phyloP scores from a whole-genome alignment of 2,797 vertebrate species.

The Aselliscus stoliczkanus region DNA sequence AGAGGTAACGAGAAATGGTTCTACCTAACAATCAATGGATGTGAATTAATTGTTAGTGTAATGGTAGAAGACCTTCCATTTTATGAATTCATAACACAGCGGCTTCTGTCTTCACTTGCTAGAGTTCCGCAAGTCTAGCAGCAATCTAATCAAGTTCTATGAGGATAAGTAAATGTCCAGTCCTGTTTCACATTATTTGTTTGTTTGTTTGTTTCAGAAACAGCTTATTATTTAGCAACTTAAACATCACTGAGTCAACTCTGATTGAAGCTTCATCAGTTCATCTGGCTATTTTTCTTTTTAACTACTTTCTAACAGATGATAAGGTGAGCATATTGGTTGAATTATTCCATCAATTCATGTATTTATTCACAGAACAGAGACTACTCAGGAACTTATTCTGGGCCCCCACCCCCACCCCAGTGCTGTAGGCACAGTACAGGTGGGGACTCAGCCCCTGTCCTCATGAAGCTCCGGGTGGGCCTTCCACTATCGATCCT shows the following conservation, averaged over 20 bases:
- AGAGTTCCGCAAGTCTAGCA: background rate
- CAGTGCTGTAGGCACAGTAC: too few species aligned
- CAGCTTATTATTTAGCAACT: too few species aligned
- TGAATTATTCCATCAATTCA: background rate
- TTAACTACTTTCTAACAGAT: background rate
- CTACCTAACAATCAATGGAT: background rate
- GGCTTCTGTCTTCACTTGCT: background rate
- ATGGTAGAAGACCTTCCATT: background rate
- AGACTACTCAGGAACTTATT: too few species aligned
- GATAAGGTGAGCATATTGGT: background rate
- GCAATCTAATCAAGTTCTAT: background rate
- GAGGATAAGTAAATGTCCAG: background rate
- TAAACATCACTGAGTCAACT: background rate
- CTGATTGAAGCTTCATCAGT: background rate
- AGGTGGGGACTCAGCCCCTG: fast-evolving
- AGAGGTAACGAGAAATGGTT: background rate
- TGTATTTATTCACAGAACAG: background rate
- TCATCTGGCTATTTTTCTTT: background rate
- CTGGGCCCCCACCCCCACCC: background rate
- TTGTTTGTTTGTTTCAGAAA: background rate
- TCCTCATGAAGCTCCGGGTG: fast-evolving
- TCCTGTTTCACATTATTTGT: background rate
- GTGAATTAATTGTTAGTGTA: background rate
- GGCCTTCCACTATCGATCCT: fast-evolving
- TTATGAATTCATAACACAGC: background rate